phyloP scores from a whole-genome alignment of 2,113 vertebrate genomes.

The Mionectes macconnelli region DNA sequence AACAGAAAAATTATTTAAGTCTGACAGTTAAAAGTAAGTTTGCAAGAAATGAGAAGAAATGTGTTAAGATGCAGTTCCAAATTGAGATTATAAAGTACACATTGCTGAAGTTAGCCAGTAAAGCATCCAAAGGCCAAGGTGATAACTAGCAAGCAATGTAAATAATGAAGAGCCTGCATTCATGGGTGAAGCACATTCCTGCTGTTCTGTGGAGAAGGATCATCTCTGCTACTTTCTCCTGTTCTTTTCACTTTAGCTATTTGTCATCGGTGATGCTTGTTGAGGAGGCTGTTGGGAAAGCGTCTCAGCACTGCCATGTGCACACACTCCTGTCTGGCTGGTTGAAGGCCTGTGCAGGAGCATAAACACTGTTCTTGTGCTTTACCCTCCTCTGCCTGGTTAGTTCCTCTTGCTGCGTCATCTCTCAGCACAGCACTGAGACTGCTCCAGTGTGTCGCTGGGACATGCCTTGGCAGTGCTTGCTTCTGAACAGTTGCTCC shows the following conservation, averaged over 20 bases:
- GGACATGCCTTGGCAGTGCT: neutral
- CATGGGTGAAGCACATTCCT: neutral
- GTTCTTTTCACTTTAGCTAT: neutral
- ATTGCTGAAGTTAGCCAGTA: neutral
- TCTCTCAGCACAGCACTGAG: neutral
- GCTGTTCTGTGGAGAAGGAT: neutral
- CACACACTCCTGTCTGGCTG: neutral
- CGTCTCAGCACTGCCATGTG: neutral
- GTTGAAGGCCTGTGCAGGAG: neutral
- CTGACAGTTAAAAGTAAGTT: neutral
- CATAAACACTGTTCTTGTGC: fast-evolving
- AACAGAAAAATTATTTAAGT: neutral
- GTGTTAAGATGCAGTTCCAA: neutral
- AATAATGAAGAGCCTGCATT: neutral
- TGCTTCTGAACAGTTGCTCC: neutral
- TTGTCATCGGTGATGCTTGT: fast-evolving
- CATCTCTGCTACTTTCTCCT: neutral
- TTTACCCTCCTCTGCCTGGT: neutral
- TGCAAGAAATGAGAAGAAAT: neutral
- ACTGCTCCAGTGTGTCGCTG: neutral
- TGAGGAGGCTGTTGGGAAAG: neutral
- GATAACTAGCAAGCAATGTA: neutral
- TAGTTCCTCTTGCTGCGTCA: neutral
- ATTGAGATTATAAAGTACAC: neutral
- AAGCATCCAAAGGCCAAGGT: neutral